phyloP scores from a whole-genome alignment of 2,888 invertebrate species.

The Lithosia quadra region DNA sequence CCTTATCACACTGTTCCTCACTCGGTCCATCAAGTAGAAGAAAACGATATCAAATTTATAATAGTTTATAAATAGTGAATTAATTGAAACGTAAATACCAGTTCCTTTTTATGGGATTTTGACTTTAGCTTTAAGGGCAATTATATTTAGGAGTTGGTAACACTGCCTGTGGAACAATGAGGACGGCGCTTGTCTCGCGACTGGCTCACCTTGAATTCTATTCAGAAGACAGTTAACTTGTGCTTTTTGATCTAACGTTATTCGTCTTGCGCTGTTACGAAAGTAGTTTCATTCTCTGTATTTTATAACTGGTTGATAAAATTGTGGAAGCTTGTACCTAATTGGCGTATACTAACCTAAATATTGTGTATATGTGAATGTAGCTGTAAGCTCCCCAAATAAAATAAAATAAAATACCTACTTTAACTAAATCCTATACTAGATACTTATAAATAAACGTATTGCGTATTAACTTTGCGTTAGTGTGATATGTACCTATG shows the following conservation, averaged over 20 bases:
- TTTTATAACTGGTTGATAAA: neutral
- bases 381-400: no score
- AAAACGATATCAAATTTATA: no score
- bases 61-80: no score
- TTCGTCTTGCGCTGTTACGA: slow-evolving; percentile 33
- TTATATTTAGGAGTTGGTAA: neutral
- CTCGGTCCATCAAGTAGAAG: no score
- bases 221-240: slow-evolving; percentile 68
- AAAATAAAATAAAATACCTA: no score
- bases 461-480: neutral
- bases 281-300: slow-evolving; percentile 25
- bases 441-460: neutral
- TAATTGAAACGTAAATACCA: no score
- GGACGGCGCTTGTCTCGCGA: slow-evolving; percentile 58
- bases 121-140: neutral
- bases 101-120: neutral
- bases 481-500: neutral
- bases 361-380: no score
- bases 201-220: slow-evolving; percentile 82
- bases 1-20: no score
- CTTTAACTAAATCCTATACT: neutral
- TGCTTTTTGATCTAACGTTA: slow-evolving; percentile 53
- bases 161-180: slow-evolving; percentile 42
- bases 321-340: no score
- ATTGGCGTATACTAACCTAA: no score